Evolutionary conservation across 2,888 invertebrate genomes (phyloP), one percentile per base, ranked within the genome.

Genomic region (Cryptops parisi): DNA sequence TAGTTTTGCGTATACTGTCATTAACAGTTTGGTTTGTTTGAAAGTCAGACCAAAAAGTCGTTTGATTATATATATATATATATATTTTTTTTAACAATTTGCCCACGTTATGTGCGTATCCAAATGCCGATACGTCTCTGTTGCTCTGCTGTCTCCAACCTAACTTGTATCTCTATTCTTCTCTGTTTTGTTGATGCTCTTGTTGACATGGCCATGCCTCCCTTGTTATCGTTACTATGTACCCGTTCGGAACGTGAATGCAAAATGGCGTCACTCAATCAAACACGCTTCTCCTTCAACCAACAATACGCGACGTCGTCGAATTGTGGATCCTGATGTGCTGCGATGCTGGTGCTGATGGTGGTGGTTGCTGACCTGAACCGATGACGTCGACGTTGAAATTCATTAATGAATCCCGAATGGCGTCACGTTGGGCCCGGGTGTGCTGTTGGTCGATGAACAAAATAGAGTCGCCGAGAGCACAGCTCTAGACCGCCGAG

Each of bases 401-500:
- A 15, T 17, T 25, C 25, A 33, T 33, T 33, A 33, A 41, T 46
- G 46, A 46, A 6, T 17, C 46, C 24, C 41, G n/a, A 24, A 47
- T 9, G 12, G 43, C 50, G 21, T 46, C 22, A 12, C 9, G 24
- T 46, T 6, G 23, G 47, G 44, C 19, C 21, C 47, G 9, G 9
- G 33, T 47, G 24, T 49, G 47, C 21, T 47, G 48, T 54, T 44
- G 43, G 48, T 50, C 41, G 25, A 41, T 50, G 50, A 33, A n/a
- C 53, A 55, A 55, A 38, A 44, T 54, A 56, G 56, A 56, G 56
- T 48, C 56, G 56, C 24, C 56, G 56, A 40, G 56, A 56, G 76
- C 81, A 84, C 84, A 82, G 81, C 77, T 82, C 84, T 74, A 78
- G 82, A 71, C 82, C 83, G 72, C 87, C 90, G 74, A 85, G 88